phyloP scores from a whole-genome alignment of 2,113 vertebrate genomes.

The Lipotes vexillifer region DNA sequence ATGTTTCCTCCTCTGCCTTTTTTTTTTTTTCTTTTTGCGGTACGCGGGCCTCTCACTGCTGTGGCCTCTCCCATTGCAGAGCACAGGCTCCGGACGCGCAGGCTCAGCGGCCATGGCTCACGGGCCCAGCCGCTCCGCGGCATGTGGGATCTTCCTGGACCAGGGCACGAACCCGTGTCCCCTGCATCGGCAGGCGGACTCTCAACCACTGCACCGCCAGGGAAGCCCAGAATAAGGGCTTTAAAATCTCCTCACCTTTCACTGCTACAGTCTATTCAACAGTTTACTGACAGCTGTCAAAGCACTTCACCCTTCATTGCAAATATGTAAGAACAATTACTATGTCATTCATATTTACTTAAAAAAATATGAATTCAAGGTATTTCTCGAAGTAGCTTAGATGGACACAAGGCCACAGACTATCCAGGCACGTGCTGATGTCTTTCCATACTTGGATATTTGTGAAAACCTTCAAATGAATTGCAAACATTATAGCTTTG shows the following conservation, averaged over 20 bases:
- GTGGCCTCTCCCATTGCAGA: too few species aligned
- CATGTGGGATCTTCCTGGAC: too few species aligned
- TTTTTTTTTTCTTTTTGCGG: too few species aligned
- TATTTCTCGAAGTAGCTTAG: neutral
- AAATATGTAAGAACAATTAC: slow-evolving; percentile 37
- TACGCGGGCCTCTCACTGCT: too few species aligned
- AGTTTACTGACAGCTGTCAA: slow-evolving; percentile 39
- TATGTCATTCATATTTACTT: slow-evolving; percentile 23
- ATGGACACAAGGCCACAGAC: neutral
- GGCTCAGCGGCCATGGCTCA: too few species aligned
- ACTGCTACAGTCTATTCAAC: neutral
- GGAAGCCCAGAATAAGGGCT: neutral
- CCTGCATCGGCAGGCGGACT: too few species aligned
- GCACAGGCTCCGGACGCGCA: too few species aligned
- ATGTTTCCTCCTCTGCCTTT: neutral
- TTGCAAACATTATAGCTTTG: neutral
- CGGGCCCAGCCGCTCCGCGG: too few species aligned
- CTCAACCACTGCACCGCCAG: too few species aligned
- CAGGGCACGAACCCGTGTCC: too few species aligned
- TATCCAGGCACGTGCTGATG: neutral
- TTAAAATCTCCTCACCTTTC: slow-evolving; percentile 7
- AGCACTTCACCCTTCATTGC: slow-evolving; percentile 10
- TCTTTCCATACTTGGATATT: neutral
- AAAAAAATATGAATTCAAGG: neutral
- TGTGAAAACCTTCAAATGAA: neutral